Conservation (phyloP, 2,113 vertebrate genomes). For the Piaya cayana region DNA sequence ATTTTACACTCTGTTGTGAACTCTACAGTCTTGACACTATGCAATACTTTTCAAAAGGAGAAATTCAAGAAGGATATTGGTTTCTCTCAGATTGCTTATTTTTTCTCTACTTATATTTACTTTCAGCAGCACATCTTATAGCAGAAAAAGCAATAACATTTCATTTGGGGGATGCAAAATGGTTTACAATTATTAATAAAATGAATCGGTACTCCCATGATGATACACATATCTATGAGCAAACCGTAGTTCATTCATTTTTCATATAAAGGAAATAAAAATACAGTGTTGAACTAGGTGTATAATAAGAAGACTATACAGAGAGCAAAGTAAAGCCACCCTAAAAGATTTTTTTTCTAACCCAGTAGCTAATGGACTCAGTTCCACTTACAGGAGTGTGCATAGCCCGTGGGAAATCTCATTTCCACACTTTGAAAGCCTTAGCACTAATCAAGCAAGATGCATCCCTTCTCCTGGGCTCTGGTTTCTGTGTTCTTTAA, state of each 20-base stretch:
- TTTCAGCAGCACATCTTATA: background rate
- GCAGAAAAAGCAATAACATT: background rate
- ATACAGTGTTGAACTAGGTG: background rate
- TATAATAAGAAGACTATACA: background rate
- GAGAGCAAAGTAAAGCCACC: background rate
- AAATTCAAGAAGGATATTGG: background rate
- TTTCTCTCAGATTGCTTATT: background rate
- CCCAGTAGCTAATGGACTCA: background rate
- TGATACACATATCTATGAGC: background rate
- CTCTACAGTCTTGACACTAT: background rate
- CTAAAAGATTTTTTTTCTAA: background rate
- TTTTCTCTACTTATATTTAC: constrained; percentile 30
- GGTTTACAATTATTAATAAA: background rate
- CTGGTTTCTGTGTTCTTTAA: background rate
- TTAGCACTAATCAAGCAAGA: background rate
- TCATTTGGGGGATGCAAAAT: background rate
- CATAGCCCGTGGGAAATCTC: background rate
- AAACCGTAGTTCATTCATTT: background rate
- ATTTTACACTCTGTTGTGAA: background rate
- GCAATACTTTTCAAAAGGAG: background rate
- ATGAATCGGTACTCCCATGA: background rate
- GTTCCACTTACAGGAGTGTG: background rate
- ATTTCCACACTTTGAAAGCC: background rate
- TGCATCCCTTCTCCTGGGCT: background rate
- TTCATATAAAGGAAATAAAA: background rate